Conservation (phyloP, 2,113 vertebrate genomes). For the Microtus montanus region DNA sequence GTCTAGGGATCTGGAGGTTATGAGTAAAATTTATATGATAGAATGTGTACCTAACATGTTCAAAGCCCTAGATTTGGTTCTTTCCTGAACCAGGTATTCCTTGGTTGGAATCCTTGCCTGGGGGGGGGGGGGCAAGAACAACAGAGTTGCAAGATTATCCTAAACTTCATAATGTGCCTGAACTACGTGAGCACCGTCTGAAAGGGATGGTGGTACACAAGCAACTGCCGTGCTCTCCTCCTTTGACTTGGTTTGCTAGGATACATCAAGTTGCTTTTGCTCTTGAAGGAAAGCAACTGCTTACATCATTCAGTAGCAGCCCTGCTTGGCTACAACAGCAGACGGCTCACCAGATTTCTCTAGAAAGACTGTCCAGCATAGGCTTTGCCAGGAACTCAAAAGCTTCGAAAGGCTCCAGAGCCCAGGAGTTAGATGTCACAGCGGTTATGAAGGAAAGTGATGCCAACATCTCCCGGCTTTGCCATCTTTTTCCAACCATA, state of each 20-base stretch:
- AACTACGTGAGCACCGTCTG: neutral
- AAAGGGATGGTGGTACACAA: neutral
- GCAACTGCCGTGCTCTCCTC: neutral
- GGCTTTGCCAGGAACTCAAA: neutral
- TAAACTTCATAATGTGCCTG: neutral
- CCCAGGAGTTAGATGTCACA: neutral
- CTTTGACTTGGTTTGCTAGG: neutral
- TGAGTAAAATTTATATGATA: no score
- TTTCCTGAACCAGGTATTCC: neutral
- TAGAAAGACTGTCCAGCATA: neutral
- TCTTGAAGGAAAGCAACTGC: slow-evolving; percentile 13
- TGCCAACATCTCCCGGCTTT: neutral
- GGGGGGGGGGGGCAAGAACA: neutral
- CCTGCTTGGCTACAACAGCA: slow-evolving; percentile 13
- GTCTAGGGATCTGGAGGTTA: neutral
- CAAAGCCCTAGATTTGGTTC: no score
- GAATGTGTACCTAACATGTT: neutral
- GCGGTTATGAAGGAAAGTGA: accelerated
- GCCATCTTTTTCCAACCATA: neutral
- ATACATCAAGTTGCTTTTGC: neutral
- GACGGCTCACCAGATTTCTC: slow-evolving; percentile 14
- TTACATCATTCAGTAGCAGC: slow-evolving; percentile 41
- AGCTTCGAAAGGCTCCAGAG: neutral
- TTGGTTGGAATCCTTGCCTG: neutral
- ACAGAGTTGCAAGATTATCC: neutral